Conservation (phyloP, 2,797 vertebrate species). For the Thunnus albacares region DNA sequence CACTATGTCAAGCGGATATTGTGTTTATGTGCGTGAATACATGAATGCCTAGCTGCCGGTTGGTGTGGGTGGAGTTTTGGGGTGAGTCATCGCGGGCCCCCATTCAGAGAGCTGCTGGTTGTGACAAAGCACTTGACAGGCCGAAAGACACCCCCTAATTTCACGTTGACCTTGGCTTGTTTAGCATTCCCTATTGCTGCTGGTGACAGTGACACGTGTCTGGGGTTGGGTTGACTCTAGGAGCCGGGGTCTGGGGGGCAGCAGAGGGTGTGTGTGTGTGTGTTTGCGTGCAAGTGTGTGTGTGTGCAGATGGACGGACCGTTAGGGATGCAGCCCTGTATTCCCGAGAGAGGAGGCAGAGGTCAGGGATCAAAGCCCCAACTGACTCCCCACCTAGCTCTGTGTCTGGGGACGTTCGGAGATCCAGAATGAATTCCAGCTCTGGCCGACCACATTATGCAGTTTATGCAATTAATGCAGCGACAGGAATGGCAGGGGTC, state of each 20-base stretch:
- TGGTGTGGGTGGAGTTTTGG: constrained; percentile 35
- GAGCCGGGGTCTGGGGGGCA: constrained; percentile 14
- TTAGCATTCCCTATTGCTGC: constrained; percentile 64
- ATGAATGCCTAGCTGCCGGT: background rate
- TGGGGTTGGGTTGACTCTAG: constrained; percentile 50
- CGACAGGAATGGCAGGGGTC: constrained; percentile 41
- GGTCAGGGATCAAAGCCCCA: constrained; percentile 78
- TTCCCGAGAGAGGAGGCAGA: constrained; percentile 67
- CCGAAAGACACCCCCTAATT: constrained; percentile 69
- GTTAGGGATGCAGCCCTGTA: constrained; percentile 71
- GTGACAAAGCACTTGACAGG: constrained; percentile 79
- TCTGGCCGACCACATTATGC: constrained; percentile 67
- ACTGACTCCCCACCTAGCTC: constrained; percentile 54
- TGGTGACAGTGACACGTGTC: constrained; percentile 75
- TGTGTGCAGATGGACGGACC: constrained; percentile 79
- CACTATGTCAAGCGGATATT: constrained; percentile 52
- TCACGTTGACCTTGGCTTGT: constrained; percentile 75
- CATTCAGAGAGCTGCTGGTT: constrained; percentile 58
- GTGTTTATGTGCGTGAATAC: constrained; percentile 49
- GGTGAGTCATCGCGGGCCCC: constrained; percentile 45
- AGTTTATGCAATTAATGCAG: constrained; percentile 76
- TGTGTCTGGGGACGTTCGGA: constrained; percentile 61
- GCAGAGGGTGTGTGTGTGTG: constrained; percentile 1
- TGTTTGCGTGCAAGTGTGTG: constrained; percentile 17
- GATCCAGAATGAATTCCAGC: constrained; percentile 62